Base-by-base conservation (phyloP, 2,113 vertebrate species). In the Sinocyclocheilus anophthalmus region DNA sequence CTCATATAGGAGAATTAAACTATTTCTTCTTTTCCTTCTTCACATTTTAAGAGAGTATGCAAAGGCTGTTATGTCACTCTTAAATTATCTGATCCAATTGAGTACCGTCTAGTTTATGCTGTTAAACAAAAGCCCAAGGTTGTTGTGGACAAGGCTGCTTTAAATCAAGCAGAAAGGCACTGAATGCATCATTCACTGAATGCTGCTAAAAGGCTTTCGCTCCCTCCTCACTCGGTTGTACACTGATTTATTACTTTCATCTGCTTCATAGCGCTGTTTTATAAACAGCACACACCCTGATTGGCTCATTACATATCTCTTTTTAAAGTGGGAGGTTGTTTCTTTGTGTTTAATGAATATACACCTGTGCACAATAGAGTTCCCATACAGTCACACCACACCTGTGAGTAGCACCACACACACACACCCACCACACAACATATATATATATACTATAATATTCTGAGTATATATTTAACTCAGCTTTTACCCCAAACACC, bases 291-390 rank as follows among this genome's bases (percentile, higher is more conserved):
- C 20, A 14, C 65, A 53, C 10, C 45, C 24, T 37, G 30, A 78
- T 73, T 50, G 69, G 55, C 59, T 88, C 78, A 88, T 88, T 85
- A 85, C 33, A n/a, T 37, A 55, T 59, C 48, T 45, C 11, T 20
- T 70, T 30, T 37, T 37, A 18, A 42, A 42, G 42, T 81, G n/a
- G 45, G 57, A 26, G 83, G 24, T 30, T 65, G 30, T 33, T 42
- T 69, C n/a, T 80, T 85, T 88, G 57, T 76, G 57, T 20, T 45
- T 75, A 81, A 73, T 61, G 76, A 80, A 81, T 81, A 72, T 33
- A 70, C 59, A 77, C 24, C 42, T 76, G 77, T 18, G 6, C 55
- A 70, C 59, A 30, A 26, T 50, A 48, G 57, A 67, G 69, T 57
- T 88, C n/a, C 83, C 22, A 39, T n/a, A n/a, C n/a, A n/a, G n/a